Evolutionary conservation across 1,140 invertebrate species (phyloP), one percentile per base, ranked within the genome.

Genomic region (Macrocentrus cingulum): DNA sequence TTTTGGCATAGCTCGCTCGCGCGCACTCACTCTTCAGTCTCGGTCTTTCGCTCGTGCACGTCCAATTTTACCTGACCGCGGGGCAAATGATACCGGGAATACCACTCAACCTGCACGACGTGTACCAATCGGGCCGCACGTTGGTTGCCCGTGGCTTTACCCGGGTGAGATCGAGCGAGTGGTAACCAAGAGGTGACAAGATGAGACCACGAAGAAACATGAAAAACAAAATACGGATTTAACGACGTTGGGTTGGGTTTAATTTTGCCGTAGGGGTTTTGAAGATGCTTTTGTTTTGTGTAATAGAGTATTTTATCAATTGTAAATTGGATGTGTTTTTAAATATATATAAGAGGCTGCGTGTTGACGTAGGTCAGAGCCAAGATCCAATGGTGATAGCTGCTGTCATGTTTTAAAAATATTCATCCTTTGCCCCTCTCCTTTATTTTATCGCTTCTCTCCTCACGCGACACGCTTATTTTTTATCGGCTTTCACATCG

Each of bases 311-410:
- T n/a, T n/a, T n/a, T n/a, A n/a, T n/a, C n/a, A n/a, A n/a, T n/a
- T n/a, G n/a, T n/a, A n/a, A n/a, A n/a, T n/a, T n/a, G n/a, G n/a
- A n/a, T n/a, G n/a, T n/a, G n/a, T n/a, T n/a, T n/a, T n/a, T n/a
- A n/a, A n/a, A n/a, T n/a, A n/a, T 29, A 29, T 44, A 25, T 55
- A 25, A 54, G 25, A 49, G 54, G 62, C 50, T 3, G 3, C 13
- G 15, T n/a, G 8, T 49, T 49, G 46, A 15, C 22, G 25, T 49
- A 49, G 46, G 46, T 49, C 46, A 49, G 46, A 49, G 36, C 29
- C 13, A 34, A 7, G 16, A 16, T 13, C 13, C 11, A 11, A 15
- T 19, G 11, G 8, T 32, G 7, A 39, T n/a, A n/a, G n/a, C n/a
- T n/a, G n/a, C n/a, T n/a, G n/a, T n/a, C n/a, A n/a, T n/a, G n/a